These are phyloP conservation scores for Porites cylindrica DNA, from an alignment of 92 coral and sea anemone genomes.

Conservation along the genomic window DNA sequence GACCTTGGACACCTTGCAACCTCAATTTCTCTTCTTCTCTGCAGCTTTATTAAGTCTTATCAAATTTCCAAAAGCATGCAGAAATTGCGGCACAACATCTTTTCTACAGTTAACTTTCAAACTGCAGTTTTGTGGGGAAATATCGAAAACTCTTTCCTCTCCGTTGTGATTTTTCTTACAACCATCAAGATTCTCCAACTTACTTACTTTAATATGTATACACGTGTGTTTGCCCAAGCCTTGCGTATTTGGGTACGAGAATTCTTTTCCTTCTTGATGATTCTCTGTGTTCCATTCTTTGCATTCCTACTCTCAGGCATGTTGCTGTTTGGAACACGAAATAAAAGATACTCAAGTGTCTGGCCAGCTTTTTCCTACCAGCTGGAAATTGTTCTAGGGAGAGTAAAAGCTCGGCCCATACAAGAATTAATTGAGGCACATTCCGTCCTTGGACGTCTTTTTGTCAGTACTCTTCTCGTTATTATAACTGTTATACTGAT, in stretches of 20 bases:
- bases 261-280: background rate
- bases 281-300: background rate
- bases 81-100: background rate
- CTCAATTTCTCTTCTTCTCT: background rate
- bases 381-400: background rate
- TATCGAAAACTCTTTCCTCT: background rate
- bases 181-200: background rate
- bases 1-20: background rate
- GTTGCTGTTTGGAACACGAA: background rate
- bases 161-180: background rate
- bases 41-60: background rate
- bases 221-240: background rate
- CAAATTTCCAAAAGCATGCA: background rate
- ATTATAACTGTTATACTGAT: background rate
- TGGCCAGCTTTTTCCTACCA: background rate
- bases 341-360: background rate
- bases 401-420: constrained; percentile 5
- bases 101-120: background rate
- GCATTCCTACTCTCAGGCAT: background rate
- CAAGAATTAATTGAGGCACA: background rate
- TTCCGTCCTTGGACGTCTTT: background rate
- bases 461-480: background rate
- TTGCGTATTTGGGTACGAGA: background rate
- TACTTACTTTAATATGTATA: constrained; percentile 1
- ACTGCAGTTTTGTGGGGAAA: constrained; percentile 3